Conservation (phyloP, 2,888 invertebrate genomes). For the Troilus luridus region DNA sequence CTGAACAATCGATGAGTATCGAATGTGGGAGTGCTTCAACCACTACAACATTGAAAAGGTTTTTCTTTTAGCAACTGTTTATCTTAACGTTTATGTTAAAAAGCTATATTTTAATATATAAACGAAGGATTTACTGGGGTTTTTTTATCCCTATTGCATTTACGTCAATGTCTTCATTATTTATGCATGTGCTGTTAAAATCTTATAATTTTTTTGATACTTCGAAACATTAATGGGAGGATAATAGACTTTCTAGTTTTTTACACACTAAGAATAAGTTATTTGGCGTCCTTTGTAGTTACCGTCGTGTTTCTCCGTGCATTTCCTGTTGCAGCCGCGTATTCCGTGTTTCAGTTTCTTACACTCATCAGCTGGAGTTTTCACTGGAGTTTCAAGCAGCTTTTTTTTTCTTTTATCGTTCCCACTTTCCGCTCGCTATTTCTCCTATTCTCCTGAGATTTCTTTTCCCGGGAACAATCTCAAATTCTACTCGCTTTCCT, state of each 20-base stretch:
- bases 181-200: no score
- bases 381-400: neutral
- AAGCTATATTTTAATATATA: neutral
- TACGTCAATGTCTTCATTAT: no score
- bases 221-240: neutral
- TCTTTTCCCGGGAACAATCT: neutral
- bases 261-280: neutral
- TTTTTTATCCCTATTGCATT: no score
- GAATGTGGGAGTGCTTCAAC: neutral
- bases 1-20: neutral
- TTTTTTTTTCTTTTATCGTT: neutral
- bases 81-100: neutral
- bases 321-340: neutral
- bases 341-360: neutral
- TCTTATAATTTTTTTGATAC: neutral
- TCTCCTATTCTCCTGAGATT: neutral
- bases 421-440: neutral
- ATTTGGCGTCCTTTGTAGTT: no score
- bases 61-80: neutral
- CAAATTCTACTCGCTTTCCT: slow-evolving; percentile 1
- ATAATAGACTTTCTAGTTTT: neutral
- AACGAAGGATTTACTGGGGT: no score
- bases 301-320: neutral
- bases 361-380: slow-evolving; percentile 4
- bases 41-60: neutral